Percentiles rank a stretch among this genome's conserved stretches.
These are phyloP conservation scores for Apolygus lucorum DNA, from an alignment of 1,140 invertebrate species.

Conservation along the genomic window DNA sequence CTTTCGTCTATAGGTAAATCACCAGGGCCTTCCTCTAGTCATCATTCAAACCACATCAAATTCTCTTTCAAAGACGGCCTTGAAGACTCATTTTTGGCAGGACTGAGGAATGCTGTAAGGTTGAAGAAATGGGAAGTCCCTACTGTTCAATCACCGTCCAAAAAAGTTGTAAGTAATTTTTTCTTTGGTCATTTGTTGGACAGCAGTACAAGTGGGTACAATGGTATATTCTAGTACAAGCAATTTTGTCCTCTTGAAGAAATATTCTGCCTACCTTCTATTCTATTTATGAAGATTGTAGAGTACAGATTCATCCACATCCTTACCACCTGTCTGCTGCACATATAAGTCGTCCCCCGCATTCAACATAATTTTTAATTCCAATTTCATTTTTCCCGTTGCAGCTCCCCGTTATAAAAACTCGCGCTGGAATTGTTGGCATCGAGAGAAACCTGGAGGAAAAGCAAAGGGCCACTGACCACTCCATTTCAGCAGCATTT, in stretches of 20 bases:
- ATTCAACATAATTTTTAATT: too few species aligned
- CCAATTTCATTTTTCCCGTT: constrained; percentile 9
- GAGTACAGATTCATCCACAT: too few species aligned
- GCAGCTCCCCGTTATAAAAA: constrained; percentile 47
- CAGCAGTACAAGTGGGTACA: too few species aligned
- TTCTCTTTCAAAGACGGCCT: constrained; percentile 82
- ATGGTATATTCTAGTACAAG: too few species aligned
- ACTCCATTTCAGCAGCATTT: constrained; percentile 86
- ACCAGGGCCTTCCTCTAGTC: constrained; percentile 63
- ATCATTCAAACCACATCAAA: constrained; percentile 66
- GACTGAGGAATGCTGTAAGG: constrained; percentile 51
- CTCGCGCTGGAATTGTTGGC: constrained; percentile 83
- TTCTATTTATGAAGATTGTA: too few species aligned
- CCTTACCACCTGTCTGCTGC: too few species aligned
- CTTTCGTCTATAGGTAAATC: constrained; percentile 45
- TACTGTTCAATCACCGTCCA: background rate
- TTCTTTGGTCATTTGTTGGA: too few species aligned
- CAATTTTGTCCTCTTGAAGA: too few species aligned
- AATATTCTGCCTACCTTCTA: too few species aligned
- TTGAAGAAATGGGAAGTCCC: constrained; percentile 52
- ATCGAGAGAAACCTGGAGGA: constrained; percentile 89
- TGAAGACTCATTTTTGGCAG: constrained; percentile 55
- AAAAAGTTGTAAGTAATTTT: background rate
- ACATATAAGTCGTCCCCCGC: too few species aligned
- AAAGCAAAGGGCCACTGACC: constrained; percentile 80